Evolutionary conservation across 2,797 vertebrate species (phyloP).

Genomic region (Molossus molossus): DNA sequence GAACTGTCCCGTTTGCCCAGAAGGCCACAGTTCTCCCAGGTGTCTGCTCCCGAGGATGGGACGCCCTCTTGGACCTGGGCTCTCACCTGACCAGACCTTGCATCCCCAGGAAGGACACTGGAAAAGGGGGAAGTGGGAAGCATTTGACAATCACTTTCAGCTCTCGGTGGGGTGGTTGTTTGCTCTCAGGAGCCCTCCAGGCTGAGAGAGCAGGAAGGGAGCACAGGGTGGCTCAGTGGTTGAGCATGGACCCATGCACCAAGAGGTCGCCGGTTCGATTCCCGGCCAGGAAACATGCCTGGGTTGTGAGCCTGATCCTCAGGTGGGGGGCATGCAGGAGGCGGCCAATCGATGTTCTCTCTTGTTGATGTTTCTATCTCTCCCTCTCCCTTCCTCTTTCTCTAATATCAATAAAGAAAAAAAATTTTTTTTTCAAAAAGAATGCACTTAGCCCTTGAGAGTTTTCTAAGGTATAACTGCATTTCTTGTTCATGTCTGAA

Average conservation of each 20-base stretch:
- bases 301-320: no score
- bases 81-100: not conserved
- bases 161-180: not conserved
- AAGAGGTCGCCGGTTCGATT: no score
- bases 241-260: no score
- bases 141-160: not conserved
- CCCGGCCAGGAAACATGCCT: no score
- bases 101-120: not conserved
- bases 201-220: not conserved
- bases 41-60: accelerated
- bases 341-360: no score
- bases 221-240: no score
- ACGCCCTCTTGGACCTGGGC: not conserved
- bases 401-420: no score
- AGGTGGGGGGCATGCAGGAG: no score
- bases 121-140: not conserved
- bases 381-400: no score
- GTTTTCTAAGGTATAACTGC: not conserved
- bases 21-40: not conserved
- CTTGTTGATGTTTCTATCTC: no score
- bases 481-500: slow-evolving; percentile 31
- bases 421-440: no score
- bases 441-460: not conserved
- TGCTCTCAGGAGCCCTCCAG: not conserved
- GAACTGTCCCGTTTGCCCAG: not conserved